Conservation (phyloP, 2,888 invertebrate genomes). For the Drosophila leonis region DNA sequence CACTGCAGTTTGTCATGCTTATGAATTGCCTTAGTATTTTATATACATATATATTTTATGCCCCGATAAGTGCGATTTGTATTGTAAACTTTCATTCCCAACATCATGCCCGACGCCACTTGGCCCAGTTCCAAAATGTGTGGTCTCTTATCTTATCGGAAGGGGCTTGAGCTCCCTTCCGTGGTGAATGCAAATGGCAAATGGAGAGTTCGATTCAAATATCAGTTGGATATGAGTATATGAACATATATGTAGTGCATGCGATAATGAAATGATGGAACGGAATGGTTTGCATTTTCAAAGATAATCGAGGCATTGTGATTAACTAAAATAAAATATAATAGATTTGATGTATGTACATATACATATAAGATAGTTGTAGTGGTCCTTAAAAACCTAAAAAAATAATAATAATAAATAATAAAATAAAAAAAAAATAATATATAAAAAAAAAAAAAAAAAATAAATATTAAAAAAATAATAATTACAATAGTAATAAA, state of each 20-base stretch:
- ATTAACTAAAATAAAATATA: conserved; percentile 14
- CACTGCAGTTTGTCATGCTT: conserved; percentile 9
- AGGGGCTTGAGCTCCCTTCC: conserved; percentile 7
- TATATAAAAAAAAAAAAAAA: background rate
- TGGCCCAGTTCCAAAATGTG: conserved; percentile 26
- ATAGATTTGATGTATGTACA: background rate
- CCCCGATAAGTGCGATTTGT: conserved; percentile 40
- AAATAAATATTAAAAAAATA: too few relatives aligned
- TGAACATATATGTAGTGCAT: conserved; percentile 12
- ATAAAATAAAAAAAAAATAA: background rate
- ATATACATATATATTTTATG: conserved; percentile 7
- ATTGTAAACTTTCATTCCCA: conserved; percentile 21
- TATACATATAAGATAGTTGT: background rate
- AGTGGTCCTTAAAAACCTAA: too few relatives aligned
- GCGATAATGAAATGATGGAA: conserved; percentile 33
- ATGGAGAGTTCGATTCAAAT: conserved; percentile 27
- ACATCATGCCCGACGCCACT: conserved; percentile 27
- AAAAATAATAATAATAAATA: too few relatives aligned
- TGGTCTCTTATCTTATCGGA: conserved; percentile 50
- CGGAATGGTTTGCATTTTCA: conserved; percentile 10
- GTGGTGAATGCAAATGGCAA: conserved; percentile 47
- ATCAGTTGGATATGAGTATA: conserved; percentile 33
- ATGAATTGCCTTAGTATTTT: conserved; percentile 26
- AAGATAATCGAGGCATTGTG: background rate
- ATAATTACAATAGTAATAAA: too few relatives aligned